Evolutionary conservation across 1,140 invertebrate species (phyloP).

Genomic region (Lordiphosa mommai): DNA sequence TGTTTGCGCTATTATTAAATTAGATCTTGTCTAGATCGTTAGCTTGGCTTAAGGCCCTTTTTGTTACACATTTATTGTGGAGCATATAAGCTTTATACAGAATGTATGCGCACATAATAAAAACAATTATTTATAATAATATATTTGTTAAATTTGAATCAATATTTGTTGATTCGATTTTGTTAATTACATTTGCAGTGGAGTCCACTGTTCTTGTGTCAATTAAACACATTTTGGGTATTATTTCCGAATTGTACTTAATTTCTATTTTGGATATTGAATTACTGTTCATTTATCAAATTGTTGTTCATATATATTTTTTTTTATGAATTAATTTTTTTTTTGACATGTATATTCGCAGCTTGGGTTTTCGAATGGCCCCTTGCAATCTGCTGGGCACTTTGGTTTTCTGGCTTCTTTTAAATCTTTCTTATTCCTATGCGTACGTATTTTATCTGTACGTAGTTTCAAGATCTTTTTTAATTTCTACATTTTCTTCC

Average conservation of each 20-base stretch:
- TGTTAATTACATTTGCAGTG: slow-evolving; percentile 3
- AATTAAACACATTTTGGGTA: background rate
- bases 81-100: background rate
- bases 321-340: background rate
- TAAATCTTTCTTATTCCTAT: too few relatives aligned
- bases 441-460: too few relatives aligned
- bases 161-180: background rate
- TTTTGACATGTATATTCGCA: background rate
- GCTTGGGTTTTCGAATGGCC: too few relatives aligned
- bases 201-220: background rate
- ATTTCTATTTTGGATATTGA: background rate
- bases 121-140: background rate
- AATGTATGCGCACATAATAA: background rate
- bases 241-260: background rate
- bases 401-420: too few relatives aligned
- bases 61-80: background rate
- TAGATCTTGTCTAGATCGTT: background rate
- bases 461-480: too few relatives aligned
- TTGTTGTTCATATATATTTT: too few relatives aligned
- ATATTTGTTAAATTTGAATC: background rate
- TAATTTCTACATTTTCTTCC: too few relatives aligned
- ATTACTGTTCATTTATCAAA: background rate
- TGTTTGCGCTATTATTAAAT: background rate
- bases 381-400: too few relatives aligned
- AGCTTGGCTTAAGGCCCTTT: background rate